Percentiles rank a stretch among this genome's conserved stretches.
Evolutionary conservation across 2,888 invertebrate species (phyloP).

Genomic region (Arenicola marina): DNA sequence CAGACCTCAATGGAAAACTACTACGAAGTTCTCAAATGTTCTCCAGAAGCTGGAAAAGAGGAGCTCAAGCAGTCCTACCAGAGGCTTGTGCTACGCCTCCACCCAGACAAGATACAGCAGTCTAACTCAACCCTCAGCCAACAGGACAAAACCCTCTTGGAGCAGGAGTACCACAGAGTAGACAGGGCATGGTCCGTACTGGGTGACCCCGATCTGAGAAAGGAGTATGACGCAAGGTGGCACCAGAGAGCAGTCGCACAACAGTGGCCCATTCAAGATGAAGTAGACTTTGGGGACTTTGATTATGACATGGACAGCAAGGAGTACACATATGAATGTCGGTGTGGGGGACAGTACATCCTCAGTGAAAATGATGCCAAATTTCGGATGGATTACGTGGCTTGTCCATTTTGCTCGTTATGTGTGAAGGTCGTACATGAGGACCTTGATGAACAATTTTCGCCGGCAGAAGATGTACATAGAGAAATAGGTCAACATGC

Average conservation of each 20-base stretch:
- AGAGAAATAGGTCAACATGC: too few species aligned
- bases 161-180: neutral
- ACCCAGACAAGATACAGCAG: neutral
- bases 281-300: slow-evolving; percentile 44
- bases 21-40: neutral
- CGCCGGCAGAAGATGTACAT: neutral
- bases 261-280: slow-evolving; percentile 50
- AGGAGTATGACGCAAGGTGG: slow-evolving; percentile 47
- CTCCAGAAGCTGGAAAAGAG: neutral
- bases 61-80: neutral
- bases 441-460: neutral
- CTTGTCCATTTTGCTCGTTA: slow-evolving; percentile 51
- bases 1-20: slow-evolving; percentile 6
- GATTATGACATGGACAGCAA: slow-evolving; percentile 26
- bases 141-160: neutral
- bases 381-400: slow-evolving; percentile 44
- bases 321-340: slow-evolving; percentile 37
- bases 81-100: neutral
- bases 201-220: slow-evolving; percentile 36
- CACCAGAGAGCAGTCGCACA: slow-evolving; percentile 42
- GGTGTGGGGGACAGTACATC: slow-evolving; percentile 46
- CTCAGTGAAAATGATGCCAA: slow-evolving; percentile 38
- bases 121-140: neutral
- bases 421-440: slow-evolving; percentile 37
- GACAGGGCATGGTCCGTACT: slow-evolving; percentile 47